A percentile compares a stretch with the other conserved stretches of the same genome.
Evolutionary conservation across 2,888 invertebrate species (phyloP).

Genomic region (Ametastegia equiseti): DNA sequence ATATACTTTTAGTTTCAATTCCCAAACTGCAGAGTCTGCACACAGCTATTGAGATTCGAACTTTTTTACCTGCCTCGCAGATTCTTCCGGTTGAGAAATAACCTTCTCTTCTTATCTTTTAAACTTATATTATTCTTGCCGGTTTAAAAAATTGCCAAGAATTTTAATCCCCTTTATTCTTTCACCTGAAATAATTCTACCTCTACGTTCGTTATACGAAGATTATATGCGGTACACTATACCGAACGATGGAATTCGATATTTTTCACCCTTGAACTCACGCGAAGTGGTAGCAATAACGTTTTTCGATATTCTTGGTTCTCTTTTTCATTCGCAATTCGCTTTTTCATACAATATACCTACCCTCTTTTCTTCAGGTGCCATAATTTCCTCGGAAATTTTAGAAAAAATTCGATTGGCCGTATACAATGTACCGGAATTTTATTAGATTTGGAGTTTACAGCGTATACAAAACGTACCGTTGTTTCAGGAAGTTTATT

Average conservation of each 20-base stretch:
- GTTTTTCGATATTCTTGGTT: neutral
- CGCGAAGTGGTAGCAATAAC: neutral
- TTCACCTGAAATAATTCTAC: neutral
- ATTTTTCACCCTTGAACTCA: neutral
- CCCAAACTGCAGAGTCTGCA: constrained; percentile 1
- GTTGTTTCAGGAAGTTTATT: neutral
- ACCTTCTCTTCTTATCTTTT: neutral
- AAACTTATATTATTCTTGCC: neutral
- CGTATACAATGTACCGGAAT: neutral
- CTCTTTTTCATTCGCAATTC: no score
- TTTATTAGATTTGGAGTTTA: neutral
- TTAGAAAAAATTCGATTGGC: neutral
- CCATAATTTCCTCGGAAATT: neutral
- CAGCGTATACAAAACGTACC: neutral
- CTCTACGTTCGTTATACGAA: neutral
- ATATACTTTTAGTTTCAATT: neutral
- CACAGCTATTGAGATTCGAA: constrained; percentile 10
- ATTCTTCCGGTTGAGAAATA: neutral
- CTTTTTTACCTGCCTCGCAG: neutral
- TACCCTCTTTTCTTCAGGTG: neutral
- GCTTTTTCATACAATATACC: no score
- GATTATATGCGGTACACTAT: neutral
- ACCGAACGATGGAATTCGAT: neutral
- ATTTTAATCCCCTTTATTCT: neutral
- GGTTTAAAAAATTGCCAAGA: neutral